These are phyloP conservation scores for Tor tambroides DNA, from an alignment of 2,113 vertebrate genomes.

Conservation along the genomic window DNA sequence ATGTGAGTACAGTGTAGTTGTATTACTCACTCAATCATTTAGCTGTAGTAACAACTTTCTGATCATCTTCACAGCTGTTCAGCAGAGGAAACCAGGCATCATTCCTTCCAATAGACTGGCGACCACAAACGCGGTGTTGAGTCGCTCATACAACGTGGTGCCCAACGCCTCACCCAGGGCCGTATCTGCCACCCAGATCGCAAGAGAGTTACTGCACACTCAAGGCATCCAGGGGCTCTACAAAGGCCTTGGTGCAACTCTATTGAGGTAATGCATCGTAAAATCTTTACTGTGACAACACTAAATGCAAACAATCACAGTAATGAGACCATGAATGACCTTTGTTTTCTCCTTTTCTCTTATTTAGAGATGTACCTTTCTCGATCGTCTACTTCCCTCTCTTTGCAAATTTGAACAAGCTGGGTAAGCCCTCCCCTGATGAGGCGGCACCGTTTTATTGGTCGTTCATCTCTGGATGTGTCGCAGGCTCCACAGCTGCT, in stretches of 20 bases:
- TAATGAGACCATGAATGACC: background rate
- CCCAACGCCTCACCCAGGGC: slow-evolving; percentile 58
- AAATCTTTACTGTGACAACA: background rate
- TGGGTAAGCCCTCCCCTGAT: slow-evolving; percentile 70
- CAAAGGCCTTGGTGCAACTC: slow-evolving; percentile 80
- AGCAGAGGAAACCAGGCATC: slow-evolving; percentile 73
- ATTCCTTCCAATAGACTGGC: slow-evolving; percentile 70
- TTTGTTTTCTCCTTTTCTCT: background rate
- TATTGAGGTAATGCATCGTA: slow-evolving; percentile 73
- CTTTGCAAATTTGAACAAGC: slow-evolving; percentile 79
- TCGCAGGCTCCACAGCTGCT: slow-evolving; percentile 74
- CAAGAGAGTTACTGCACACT: slow-evolving; percentile 73
- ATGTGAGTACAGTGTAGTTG: background rate
- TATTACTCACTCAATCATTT: background rate
- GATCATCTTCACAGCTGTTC: slow-evolving; percentile 66
- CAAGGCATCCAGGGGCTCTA: slow-evolving; percentile 81
- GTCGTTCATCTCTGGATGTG: slow-evolving; percentile 81
- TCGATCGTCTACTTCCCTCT: slow-evolving; percentile 83
- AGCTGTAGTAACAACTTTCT: background rate
- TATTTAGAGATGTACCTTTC: slow-evolving; percentile 81
- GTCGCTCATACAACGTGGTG: slow-evolving; percentile 76
- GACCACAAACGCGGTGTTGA: slow-evolving; percentile 69
- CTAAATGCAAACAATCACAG: background rate
- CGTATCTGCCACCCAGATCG: slow-evolving; percentile 78
- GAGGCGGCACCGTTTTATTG: slow-evolving; percentile 75